Evolutionary conservation across 2,888 invertebrate species (phyloP).

Genomic region (Sussaba pulchella): DNA sequence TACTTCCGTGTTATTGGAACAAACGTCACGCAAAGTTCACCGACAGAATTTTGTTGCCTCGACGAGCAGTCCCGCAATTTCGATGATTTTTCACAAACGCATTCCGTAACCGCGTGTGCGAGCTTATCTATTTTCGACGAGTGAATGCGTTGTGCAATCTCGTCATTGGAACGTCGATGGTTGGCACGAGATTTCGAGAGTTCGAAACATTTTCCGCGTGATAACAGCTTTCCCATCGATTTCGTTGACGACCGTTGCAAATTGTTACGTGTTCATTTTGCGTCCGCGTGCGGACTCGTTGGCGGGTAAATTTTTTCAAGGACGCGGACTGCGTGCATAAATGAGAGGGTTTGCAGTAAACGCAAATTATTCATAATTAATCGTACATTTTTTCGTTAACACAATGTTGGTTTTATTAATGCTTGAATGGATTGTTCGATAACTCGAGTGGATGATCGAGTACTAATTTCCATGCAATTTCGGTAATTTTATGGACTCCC

Average conservation of each 20-base stretch:
- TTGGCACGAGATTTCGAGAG: constrained; percentile 11
- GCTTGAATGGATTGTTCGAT: not conserved
- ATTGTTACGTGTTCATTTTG: not conserved
- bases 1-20: not conserved
- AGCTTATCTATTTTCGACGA: constrained; percentile 28
- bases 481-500: not conserved
- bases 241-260: not conserved
- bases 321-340: too few relatives aligned
- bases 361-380: too few relatives aligned
- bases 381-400: too few relatives aligned
- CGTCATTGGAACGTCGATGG: not conserved
- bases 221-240: constrained; percentile 52
- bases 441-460: not conserved
- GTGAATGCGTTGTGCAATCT: constrained; percentile 18
- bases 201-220: constrained; percentile 40
- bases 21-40: not conserved
- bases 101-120: not conserved
- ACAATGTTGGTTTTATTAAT: too few relatives aligned
- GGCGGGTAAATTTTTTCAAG: not conserved
- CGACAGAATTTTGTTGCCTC: not conserved
- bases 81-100: constrained; percentile 31
- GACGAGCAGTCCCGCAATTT: constrained; percentile 17
- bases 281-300: not conserved
- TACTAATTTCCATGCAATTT: not conserved
- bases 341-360: too few relatives aligned